Conservation (phyloP, 2,113 vertebrate genomes). For the Stegostoma tigrinum region DNA sequence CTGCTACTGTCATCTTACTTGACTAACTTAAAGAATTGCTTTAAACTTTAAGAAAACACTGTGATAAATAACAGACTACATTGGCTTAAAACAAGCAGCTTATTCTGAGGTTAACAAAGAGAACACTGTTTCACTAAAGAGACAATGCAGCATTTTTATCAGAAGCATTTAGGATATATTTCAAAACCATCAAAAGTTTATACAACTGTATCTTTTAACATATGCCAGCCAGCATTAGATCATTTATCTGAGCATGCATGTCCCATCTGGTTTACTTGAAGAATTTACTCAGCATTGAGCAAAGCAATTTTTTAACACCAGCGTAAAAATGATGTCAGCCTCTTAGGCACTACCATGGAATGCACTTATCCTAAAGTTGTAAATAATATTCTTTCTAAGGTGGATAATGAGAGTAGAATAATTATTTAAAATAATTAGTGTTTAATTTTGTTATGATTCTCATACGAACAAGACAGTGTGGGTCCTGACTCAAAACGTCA, state of each 20-base stretch:
- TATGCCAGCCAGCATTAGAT: not conserved
- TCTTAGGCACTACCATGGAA: not conserved
- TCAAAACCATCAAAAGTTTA: slow-evolving; percentile 31
- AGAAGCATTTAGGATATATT: slow-evolving; percentile 27
- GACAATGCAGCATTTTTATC: slow-evolving; percentile 13
- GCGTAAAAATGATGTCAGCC: not conserved
- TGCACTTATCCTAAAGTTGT: not conserved
- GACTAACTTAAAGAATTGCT: slow-evolving; percentile 21
- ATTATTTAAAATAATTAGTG: not conserved
- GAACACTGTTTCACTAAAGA: slow-evolving; percentile 21
- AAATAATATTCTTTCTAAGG: not conserved
- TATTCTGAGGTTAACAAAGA: slow-evolving; percentile 28
- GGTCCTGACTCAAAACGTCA: no score
- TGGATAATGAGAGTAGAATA: not conserved
- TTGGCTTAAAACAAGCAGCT: not conserved
- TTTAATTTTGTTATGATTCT: not conserved
- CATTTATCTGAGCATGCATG: not conserved
- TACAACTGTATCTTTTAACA: slow-evolving; percentile 30
- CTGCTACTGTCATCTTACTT: not conserved
- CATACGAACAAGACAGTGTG: no score
- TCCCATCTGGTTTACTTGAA: slow-evolving; percentile 30
- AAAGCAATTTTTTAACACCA: slow-evolving; percentile 26
- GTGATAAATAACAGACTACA: slow-evolving; percentile 28
- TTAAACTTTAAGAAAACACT: not conserved
- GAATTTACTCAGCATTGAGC: not conserved